Conservation (phyloP, 2,797 vertebrate species). For the Oreochromis grahami region DNA sequence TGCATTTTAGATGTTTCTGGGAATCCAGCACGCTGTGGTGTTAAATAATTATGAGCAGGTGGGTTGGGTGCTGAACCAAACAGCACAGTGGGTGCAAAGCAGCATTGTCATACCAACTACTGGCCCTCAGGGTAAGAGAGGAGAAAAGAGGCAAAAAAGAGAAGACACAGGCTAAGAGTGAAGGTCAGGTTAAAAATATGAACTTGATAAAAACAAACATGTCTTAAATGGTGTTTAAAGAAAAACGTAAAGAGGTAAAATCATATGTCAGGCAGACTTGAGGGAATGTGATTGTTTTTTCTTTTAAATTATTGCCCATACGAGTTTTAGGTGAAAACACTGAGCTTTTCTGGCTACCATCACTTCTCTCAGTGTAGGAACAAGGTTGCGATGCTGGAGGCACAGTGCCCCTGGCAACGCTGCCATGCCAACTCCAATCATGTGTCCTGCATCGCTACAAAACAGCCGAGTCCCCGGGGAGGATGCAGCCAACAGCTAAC, state of each 20-base stretch:
- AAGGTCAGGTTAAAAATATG: slow-evolving; percentile 13
- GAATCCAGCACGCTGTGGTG: neutral
- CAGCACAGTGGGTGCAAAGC: slow-evolving; percentile 5
- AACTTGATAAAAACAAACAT: neutral
- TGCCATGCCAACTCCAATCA: slow-evolving; percentile 74
- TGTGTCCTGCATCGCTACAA: slow-evolving; percentile 61
- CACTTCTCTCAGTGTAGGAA: slow-evolving; percentile 37
- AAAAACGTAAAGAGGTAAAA: slow-evolving; percentile 3
- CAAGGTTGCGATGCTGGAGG: slow-evolving; percentile 50
- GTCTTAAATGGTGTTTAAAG: neutral
- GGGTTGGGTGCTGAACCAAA: slow-evolving; percentile 23
- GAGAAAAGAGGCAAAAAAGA: neutral
- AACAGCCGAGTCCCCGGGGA: slow-evolving; percentile 55
- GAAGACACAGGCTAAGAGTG: neutral
- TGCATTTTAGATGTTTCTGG: slow-evolving; percentile 48
- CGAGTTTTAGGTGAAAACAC: slow-evolving; percentile 18
- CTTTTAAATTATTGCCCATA: slow-evolving; percentile 30
- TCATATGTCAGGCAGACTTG: neutral
- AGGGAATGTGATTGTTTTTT: slow-evolving; percentile 8
- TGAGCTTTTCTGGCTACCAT: slow-evolving; percentile 21
- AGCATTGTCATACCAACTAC: slow-evolving; percentile 21
- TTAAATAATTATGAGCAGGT: slow-evolving; percentile 59
- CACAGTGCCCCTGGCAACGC: slow-evolving; percentile 58
- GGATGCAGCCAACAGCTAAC: slow-evolving; percentile 56
- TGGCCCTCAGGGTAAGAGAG: neutral